These are phyloP conservation scores for Benitochromis conjunctus DNA, from an alignment of 2,113 vertebrate species.

Conservation along the genomic window DNA sequence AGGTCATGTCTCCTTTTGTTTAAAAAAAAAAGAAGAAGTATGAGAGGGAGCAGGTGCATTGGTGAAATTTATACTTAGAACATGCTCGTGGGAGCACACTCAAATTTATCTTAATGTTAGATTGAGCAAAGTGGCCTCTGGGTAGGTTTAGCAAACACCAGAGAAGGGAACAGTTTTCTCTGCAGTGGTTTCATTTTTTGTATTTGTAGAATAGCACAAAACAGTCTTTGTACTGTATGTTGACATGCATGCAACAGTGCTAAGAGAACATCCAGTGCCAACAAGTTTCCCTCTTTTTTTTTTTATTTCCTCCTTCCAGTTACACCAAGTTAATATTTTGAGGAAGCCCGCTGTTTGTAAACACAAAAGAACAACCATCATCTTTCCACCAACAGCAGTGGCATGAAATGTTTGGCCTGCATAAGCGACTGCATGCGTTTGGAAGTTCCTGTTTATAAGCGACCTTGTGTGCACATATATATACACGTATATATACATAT, in stretches of 20 bases:
- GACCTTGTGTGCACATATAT: rapidly evolving
- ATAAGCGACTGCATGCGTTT: neutral
- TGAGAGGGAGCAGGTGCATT: neutral
- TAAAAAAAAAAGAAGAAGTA: neutral
- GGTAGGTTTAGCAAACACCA: neutral
- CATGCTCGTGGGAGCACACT: neutral
- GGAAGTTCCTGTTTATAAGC: conserved; percentile 1
- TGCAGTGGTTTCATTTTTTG: neutral
- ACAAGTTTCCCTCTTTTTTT: conserved; percentile 10
- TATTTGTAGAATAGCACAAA: neutral
- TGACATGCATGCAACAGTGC: neutral
- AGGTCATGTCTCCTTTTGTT: neutral
- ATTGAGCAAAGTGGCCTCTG: neutral
- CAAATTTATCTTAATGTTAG: conserved; percentile 4
- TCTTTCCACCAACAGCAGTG: neutral
- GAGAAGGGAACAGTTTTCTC: neutral
- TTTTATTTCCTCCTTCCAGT: conserved; percentile 11
- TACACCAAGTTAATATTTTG: conserved; percentile 21
- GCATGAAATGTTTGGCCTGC: neutral
- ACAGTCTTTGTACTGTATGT: neutral
- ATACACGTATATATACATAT: neutral
- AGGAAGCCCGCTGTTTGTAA: conserved; percentile 34
- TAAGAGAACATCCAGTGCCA: neutral
- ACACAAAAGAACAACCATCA: neutral
- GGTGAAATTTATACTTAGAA: neutral